Evolutionary conservation across 2,888 invertebrate genomes (phyloP).

Genomic region (Ectemnius cavifrons): DNA sequence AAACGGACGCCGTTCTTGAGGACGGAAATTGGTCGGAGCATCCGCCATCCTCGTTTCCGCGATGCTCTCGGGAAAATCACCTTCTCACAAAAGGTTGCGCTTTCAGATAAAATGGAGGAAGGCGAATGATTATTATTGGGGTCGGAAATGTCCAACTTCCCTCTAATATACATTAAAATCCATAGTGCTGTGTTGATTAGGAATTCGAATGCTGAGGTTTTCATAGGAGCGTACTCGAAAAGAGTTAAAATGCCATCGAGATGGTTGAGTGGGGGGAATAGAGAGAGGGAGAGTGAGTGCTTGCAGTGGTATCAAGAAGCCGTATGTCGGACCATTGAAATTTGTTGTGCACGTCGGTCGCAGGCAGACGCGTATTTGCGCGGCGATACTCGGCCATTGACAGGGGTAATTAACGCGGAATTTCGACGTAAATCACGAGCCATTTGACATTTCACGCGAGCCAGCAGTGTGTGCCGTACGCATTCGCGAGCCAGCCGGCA

Average conservation of each 20-base stretch:
- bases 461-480: not conserved
- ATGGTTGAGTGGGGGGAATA: too few species aligned
- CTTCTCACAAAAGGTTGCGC: not conserved
- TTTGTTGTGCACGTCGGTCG: conserved; percentile 3
- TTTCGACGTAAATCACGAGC: conserved; percentile 30
- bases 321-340: conserved; percentile 5
- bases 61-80: conserved; percentile 9
- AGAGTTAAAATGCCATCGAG: too few species aligned
- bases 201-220: too few species aligned
- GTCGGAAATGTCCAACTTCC: too few species aligned
- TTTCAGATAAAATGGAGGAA: too few species aligned
- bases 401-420: conserved; percentile 32
- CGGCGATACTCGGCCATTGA: conserved; percentile 19
- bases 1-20: conserved; percentile 6
- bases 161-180: too few species aligned
- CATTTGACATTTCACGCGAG: conserved; percentile 32
- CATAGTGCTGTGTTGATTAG: too few species aligned
- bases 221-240: too few species aligned
- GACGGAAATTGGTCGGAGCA: conserved; percentile 41
- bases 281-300: too few species aligned
- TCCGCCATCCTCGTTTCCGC: conserved; percentile 34
- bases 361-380: conserved; percentile 4
- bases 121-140: too few species aligned
- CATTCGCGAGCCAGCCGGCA: not conserved
- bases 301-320: not conserved